Conservation (phyloP, 2,113 vertebrate species). For the Pachyramphus minor region DNA sequence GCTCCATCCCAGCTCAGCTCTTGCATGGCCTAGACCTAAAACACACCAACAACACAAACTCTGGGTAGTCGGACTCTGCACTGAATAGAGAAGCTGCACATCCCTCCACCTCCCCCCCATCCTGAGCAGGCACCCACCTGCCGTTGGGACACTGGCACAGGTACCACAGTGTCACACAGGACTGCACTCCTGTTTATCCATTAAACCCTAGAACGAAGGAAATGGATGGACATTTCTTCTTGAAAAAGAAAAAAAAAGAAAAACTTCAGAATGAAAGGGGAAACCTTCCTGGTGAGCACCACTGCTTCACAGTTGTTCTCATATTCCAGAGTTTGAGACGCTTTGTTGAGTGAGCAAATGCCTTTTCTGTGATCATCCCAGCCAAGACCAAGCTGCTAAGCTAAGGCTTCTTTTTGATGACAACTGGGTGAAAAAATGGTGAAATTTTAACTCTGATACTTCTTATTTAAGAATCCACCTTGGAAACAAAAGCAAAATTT, state of each 20-base stretch:
- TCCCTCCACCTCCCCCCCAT: not conserved
- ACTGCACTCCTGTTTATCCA: not conserved
- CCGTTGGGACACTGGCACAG: not conserved
- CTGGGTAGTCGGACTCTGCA: not conserved
- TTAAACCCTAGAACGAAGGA: not conserved
- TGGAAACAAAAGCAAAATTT: not conserved
- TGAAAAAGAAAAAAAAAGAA: not conserved
- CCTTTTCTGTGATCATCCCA: not conserved
- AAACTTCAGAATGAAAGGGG: not conserved
- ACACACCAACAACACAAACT: slow-evolving; percentile 4
- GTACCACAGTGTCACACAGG: no score
- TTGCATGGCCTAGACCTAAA: slow-evolving; percentile 37
- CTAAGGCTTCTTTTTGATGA: not conserved
- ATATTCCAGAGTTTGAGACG: not conserved
- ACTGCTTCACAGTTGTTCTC: not conserved
- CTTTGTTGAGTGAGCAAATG: not conserved
- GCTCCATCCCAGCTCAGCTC: slow-evolving; percentile 44
- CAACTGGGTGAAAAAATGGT: not conserved
- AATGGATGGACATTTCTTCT: not conserved
- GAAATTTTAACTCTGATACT: not conserved
- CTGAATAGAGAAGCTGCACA: not conserved
- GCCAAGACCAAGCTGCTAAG: not conserved
- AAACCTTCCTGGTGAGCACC: not conserved
- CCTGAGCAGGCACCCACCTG: not conserved
- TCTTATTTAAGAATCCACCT: not conserved